Percentiles rank a stretch among this genome's conserved stretches.
Conservation (phyloP, 2,888 invertebrate genomes). For the Hydroisotoma schaefferi region DNA sequence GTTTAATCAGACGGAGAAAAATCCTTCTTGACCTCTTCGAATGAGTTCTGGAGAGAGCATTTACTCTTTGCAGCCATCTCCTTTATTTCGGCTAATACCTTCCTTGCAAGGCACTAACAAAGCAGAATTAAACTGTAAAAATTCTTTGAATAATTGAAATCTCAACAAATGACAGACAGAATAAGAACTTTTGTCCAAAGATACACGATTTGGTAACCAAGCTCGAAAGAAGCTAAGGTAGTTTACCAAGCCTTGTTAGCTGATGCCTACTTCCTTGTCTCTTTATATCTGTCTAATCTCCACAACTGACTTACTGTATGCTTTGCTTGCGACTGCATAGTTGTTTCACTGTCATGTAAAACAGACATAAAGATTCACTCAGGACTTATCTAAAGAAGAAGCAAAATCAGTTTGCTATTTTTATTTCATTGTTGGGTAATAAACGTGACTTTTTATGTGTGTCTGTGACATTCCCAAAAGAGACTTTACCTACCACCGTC, state of each 20-base stretch:
- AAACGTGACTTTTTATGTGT: conserved; percentile 19
- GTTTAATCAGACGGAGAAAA: too few species aligned
- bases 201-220: conserved; percentile 4
- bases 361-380: conserved; percentile 4
- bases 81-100: too few species aligned
- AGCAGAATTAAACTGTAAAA: too few species aligned
- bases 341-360: conserved; percentile 9
- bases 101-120: too few species aligned
- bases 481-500: conserved; percentile 12
- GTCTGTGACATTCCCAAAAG: conserved; percentile 8
- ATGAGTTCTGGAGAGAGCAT: too few species aligned
- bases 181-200: background rate
- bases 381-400: too few species aligned
- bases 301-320: too few species aligned
- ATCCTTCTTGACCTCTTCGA: too few species aligned
- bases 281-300: background rate
- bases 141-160: background rate
- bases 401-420: conserved; percentile 13
- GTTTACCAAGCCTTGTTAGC: background rate
- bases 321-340: too few species aligned
- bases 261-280: background rate
- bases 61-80: too few species aligned
- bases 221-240: background rate
- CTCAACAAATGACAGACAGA: background rate
- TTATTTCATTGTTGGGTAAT: conserved; percentile 14